Evolutionary conservation across 2,888 invertebrate species (phyloP), one percentile per base, ranked within the genome.

Genomic region (Drosophila nigricruria): DNA sequence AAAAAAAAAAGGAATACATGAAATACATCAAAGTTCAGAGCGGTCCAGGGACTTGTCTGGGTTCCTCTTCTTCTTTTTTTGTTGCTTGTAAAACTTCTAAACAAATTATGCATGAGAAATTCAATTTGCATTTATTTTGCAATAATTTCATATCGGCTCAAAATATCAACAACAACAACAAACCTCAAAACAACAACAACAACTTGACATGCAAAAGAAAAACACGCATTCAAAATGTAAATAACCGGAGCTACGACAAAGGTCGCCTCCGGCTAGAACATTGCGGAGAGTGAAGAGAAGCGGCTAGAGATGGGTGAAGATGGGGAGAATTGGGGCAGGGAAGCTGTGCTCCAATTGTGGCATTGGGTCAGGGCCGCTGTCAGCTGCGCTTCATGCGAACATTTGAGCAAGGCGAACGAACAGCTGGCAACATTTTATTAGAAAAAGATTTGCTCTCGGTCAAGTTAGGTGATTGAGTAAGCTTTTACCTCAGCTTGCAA

Each of bases 91-190:
- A 79, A 84, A 87, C 74, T 82, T 82, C 69, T 77, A 79, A 79
- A 80, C 87, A 89, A 89, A 89, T 85, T 88, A 87, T 89, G 88
- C 89, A 85, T 89, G 83, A 82, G 82, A 81, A 89, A 88, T 89
- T 88, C 85, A 85, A 88, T 88, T 88, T 88, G 86, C 88, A 89
- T 88, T 88, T 84, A 87, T 88, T 88, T 89, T 77, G 82, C 89
- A 89, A 88, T 88, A 89, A 88, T 88, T 85, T 88, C 72, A 87
- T 88, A 83, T 86, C 81, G 74, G 70, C 75, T 80, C 80, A 75
- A 69, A 73, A 83, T 65, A 73, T 77, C 71, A 72, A 30, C 63
- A 73, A 56, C 53, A 73, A 68, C 40, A 70, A 50, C 20, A 43
- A 49, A 57, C 66, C 30, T 32, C 50, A 50, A 79, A 77, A 66